Evolutionary conservation across 2,888 invertebrate genomes (phyloP), one percentile per base, ranked within the genome.

Genomic region (Lasioglossum zephyrum): DNA sequence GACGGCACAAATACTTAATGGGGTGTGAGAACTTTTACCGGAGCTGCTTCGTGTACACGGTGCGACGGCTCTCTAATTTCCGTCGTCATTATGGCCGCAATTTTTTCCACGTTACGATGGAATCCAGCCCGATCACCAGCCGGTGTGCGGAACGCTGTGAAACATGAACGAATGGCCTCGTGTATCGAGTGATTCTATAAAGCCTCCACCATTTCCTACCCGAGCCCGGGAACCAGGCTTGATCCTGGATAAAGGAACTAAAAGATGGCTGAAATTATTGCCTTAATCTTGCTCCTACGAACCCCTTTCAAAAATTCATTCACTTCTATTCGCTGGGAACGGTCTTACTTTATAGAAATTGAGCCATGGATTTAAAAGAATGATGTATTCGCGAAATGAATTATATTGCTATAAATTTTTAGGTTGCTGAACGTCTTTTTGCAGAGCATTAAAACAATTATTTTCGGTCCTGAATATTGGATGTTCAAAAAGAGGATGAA

Each of bases 1-100:
- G 77, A 73, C 77, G 82, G 57, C 79, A 79, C 79, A 87, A 82
- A 87, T 80, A 87, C 82, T 86, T 87, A 87, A 87, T 75, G 86
- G 82, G 72, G 77, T 74, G 86, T 82, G 82, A 79, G 82, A 82
- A 86, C 77, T 82, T 85, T 89, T 79, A 85, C 78, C 77, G 76
- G 60, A 22, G 70, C 78, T 70, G 31, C 79, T 76, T 36, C 78
- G 22, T 16, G 47, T 49, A 31, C 69, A 74, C 63, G 63, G 4
- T 70, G 70, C 41, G 44, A 31, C 82, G 83, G 63, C 74, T 76
- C 72, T 82, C 84, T 77, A 86, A 86, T 86, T 79, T 77, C 80
- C 69, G 36, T 77, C 77, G 80, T 80, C 77, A 75, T 85, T 80
- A 85, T 36, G 77, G 41, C 63, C 44, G 63, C 70, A 77, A 75